Base-by-base conservation (phyloP, 2,888 invertebrate species). In the Cistogaster globosa region DNA sequence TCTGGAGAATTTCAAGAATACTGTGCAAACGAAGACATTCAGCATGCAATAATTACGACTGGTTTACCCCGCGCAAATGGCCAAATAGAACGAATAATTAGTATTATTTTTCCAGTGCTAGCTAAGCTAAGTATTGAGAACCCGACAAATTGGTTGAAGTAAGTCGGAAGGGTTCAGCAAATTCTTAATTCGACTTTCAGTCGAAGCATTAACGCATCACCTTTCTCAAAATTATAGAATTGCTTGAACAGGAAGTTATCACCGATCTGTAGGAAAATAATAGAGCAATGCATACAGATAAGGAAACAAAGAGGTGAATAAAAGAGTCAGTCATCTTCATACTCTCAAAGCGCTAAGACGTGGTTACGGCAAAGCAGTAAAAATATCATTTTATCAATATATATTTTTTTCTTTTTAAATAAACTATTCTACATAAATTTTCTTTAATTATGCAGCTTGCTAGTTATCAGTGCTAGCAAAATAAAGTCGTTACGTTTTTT, bases 11-110 rank as follows among this genome's bases (percentile, higher is more conserved):
- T 92, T 91, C n/a, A 86, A 80, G 81, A 89, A 0, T 92, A 91
- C 80, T 91, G 92, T 82, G 53, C 87, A 22, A 86, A 87, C 2
- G 90, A 92, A 79, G 80, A 80, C 0, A 91, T 92, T 20, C 75
- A 89, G 57, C 78, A 58, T 75, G 2, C 12, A 9, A 83, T 71
- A 60, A 84, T 87, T 36, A 86, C 86, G 16, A 87, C 82, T 42
- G 80, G 84, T 57, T 48, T 87, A 38, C 80, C 86, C 16, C 57
- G 82, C 26, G 79, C 74, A 1, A 87, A 87, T 53, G 84, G 81
- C 12, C 81, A 87, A 57, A 67, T 86, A 11, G 83, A 87, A 53
- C 60, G 85, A 22, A 62, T 87, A 14, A 78, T 82, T 11, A 55
- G 42, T 45, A 62, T 77, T 11, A 83, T 87, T 12, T 36, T 67